phyloP scores from a whole-genome alignment of 2,888 invertebrate species.

The Epicampocera succincta region DNA sequence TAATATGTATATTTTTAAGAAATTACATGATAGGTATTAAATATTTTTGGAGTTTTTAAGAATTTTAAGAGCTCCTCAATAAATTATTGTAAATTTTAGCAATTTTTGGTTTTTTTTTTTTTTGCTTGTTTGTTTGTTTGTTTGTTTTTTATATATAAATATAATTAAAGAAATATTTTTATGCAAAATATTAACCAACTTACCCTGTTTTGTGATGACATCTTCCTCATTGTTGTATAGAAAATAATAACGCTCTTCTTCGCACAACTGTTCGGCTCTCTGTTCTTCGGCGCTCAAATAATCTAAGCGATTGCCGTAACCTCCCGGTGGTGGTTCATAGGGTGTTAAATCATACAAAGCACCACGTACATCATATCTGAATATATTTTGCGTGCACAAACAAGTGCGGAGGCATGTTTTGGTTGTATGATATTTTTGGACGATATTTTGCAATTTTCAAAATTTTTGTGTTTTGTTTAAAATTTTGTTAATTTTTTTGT shows the following conservation, averaged over 20 bases:
- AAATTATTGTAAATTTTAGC: slow-evolving; percentile 12
- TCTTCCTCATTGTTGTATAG: slow-evolving; percentile 94
- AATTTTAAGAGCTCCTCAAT: slow-evolving; percentile 26
- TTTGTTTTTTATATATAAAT: no score
- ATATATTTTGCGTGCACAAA: slow-evolving; percentile 1
- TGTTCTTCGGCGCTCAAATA: slow-evolving; percentile 88
- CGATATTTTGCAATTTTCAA: slow-evolving; percentile 16
- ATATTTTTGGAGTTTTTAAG: slow-evolving; percentile 31
- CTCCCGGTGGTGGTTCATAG: slow-evolving; percentile 90
- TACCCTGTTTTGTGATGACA: slow-evolving; percentile 95
- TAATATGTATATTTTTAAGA: slow-evolving; percentile 61
- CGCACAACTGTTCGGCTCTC: slow-evolving; percentile 94
- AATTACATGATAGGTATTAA: slow-evolving; percentile 35
- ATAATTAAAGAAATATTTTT: slow-evolving; percentile 23
- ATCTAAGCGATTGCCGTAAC: slow-evolving; percentile 84
- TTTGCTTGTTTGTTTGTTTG: no score
- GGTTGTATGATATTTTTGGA: slow-evolving; percentile 9
- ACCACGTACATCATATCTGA: slow-evolving; percentile 96
- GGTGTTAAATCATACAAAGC: slow-evolving; percentile 92
- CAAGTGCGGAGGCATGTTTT: slow-evolving; percentile 4
- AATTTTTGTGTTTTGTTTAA: slow-evolving; percentile 36
- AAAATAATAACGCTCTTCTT: slow-evolving; percentile 95
- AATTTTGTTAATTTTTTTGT: slow-evolving; percentile 32
- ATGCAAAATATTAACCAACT: slow-evolving; percentile 70
- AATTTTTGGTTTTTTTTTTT: slow-evolving; percentile 28